Base-by-base conservation (phyloP, 92 coral and sea anemone species). In the Palythoa grandis region DNA sequence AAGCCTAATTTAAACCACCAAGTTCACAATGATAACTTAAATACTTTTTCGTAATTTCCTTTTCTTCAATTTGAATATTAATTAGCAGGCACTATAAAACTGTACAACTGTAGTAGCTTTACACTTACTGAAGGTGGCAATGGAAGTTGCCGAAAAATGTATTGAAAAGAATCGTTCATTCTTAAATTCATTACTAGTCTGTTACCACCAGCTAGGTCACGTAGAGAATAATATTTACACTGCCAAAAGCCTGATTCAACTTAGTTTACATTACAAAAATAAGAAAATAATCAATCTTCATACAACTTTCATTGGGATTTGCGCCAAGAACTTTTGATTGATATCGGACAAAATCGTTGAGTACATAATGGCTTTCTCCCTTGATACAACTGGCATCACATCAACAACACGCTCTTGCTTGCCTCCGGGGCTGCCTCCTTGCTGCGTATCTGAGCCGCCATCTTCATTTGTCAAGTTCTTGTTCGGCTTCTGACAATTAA, bases 321-420 rank as follows among this genome's bases (percentile, higher is more conserved):
- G 98, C n/a, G 98, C 92, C 89, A 95, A 61, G 88, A 95, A 91
- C 76, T 91, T 95, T 78, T 96, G 97, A 83, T 96, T 96, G 61
- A 96, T 96, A 39, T 96, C 99, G 52, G 94, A 90, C 39, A 96
- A 83, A 74, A 96, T 94, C 23, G 93, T 84, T 1, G 98, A 95
- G 77, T 93, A 96, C 82, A 94, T 87, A 47, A 93, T 86, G 22
- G 96, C 98, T 78, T 96, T 96, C 68, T 96, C 98, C 65, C 90
- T 86, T 5, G 99, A 95, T 52, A 96, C 84, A 66, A 90, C 95
- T 0, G 99, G 97, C 89, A 94, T 87, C n/a, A 86, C 78, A 37
- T 91, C 94, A 9, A 91, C 78, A 22, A 47, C 54, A 52, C 89
- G 90, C 63, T 93, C 93, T 39, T 72, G 87, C 68, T 92, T 87